Evolutionary conservation across 2,797 vertebrate species (phyloP), one percentile per base, ranked within the genome.

Genomic region (Telmatherina bonti): DNA sequence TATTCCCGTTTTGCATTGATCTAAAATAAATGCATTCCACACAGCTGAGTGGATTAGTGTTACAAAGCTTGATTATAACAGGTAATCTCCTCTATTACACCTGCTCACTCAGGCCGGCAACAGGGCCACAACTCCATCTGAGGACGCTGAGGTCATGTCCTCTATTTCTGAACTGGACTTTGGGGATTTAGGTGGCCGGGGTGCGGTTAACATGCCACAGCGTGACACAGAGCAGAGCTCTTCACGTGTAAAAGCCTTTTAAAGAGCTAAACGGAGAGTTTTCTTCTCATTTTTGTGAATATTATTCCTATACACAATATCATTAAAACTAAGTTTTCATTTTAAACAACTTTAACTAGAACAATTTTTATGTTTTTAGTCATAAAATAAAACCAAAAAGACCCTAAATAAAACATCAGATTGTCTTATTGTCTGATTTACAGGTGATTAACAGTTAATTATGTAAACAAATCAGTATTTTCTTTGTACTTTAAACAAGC

Each of bases 31-130:
- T 76, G 74, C 61, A 53, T 79, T 78, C 71, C 7, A 3, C 74
- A 68, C 49, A 57, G 56, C 55, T 81, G 83, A 84, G 70, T 76
- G 72, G 90, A 91, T 92, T 89, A 92, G 63, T 29, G 83, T 77
- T 84, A 84, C 81, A 84, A 51, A 72, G 45, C 68, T 61, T 51
- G 61, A 62, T 66, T 63, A 65, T 18, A 73, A 76, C 55, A 52
- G 73, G 72, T 85, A 83, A 79, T 85, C 83, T 83, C 74, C 54
- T 81, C 51, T 66, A 56, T 80, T 78, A 76, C 72, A 75, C 60
- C 70, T 83, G 71, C 61, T 65, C n/a, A 36, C 33, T 41, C 38
- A 18, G 58, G 45, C 60, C 43, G 33, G 5, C 8, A 62, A 30
- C 57, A 16, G 27, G 41, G 41, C 26, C 47, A 52, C 0, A n/a